Conservation (phyloP, 1,140 invertebrate species). For the Drosophila sp. region DNA sequence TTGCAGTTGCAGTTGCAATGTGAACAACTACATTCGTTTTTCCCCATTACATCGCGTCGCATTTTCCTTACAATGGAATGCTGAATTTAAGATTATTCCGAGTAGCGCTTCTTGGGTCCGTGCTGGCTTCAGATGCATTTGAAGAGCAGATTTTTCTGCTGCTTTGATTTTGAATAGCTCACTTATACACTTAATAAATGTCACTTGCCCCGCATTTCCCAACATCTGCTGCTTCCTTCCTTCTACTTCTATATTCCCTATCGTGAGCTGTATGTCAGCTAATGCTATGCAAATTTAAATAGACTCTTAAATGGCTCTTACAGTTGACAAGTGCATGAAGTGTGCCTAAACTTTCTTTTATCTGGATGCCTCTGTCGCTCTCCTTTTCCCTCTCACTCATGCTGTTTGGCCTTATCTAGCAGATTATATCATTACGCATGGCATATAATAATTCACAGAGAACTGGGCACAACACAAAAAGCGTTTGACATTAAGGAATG, state of each 20-base stretch:
- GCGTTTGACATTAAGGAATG: not conserved
- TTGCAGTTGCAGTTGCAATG: constrained; percentile 70
- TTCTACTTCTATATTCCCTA: not conserved
- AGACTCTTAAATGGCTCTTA: constrained; percentile 44
- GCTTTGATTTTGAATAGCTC: constrained; percentile 77
- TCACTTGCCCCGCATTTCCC: constrained; percentile 11
- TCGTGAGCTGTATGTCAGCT: constrained; percentile 9
- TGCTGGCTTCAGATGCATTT: constrained; percentile 25
- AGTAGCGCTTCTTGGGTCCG: not conserved
- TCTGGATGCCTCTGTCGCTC: not conserved
- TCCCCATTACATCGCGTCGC: constrained; percentile 4
- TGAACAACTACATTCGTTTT: not conserved
- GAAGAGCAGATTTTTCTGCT: constrained; percentile 62
- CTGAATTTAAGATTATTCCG: constrained; percentile 35
- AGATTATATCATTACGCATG: constrained; percentile 67
- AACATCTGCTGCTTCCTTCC: not conserved
- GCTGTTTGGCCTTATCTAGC: not conserved
- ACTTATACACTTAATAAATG: constrained; percentile 76
- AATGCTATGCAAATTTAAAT: constrained; percentile 75
- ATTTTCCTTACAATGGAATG: constrained; percentile 61
- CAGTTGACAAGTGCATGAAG: constrained; percentile 13
- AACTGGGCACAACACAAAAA: constrained; percentile 11
- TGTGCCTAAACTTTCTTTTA: constrained; percentile 47
- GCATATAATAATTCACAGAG: constrained; percentile 49
- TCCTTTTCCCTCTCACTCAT: not conserved